These are phyloP conservation scores for Lanistes nyassanus DNA, from an alignment of 1,140 invertebrate genomes.

Conservation along the genomic window DNA sequence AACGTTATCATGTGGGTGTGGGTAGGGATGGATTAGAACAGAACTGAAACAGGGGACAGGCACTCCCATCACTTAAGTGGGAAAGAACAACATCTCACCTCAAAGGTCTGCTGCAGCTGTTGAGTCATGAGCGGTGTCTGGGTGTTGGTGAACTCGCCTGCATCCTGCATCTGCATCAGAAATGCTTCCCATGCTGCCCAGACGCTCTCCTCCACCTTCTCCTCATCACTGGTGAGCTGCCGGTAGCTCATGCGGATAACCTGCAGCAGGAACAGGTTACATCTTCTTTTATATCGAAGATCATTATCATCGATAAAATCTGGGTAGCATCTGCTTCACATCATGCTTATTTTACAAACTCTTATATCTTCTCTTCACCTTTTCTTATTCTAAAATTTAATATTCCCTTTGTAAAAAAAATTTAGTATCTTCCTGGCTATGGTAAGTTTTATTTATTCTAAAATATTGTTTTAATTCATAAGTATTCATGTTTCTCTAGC, in stretches of 20 bases:
- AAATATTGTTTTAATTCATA: too few relatives aligned
- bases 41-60: too few relatives aligned
- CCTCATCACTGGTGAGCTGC: slow-evolving; percentile 62
- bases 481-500: too few relatives aligned
- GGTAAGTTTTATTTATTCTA: too few relatives aligned
- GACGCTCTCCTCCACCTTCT: slow-evolving; percentile 59
- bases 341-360: background rate
- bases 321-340: background rate
- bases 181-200: slow-evolving; percentile 61
- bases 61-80: too few relatives aligned
- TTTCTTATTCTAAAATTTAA: too few relatives aligned
- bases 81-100: slow-evolving; percentile 45
- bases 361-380: too few relatives aligned
- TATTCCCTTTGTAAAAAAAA: too few relatives aligned
- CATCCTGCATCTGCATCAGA: slow-evolving; percentile 62
- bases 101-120: slow-evolving; percentile 57
- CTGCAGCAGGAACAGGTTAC: slow-evolving; percentile 33
- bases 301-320: background rate
- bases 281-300: background rate
- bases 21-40: too few relatives aligned
- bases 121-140: slow-evolving; percentile 63
- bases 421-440: too few relatives aligned
- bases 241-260: slow-evolving; percentile 62
- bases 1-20: too few relatives aligned
- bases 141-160: slow-evolving; percentile 62